Evolutionary conservation across 1,140 invertebrate species (phyloP).

Genomic region (Plutomurus gul): DNA sequence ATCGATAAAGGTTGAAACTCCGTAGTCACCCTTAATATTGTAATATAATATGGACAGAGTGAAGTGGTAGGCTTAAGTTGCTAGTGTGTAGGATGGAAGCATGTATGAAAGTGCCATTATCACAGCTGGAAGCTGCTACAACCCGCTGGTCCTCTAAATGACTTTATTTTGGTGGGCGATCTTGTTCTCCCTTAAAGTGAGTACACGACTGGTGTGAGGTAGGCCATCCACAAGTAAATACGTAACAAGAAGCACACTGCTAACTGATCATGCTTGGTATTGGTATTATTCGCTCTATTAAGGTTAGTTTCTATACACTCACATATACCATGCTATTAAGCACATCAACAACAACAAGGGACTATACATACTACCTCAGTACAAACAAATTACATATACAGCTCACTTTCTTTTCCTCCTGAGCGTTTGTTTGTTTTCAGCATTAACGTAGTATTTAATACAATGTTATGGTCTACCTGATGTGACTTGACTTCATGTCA

Average conservation of each 20-base stretch:
- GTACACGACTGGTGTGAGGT: no score
- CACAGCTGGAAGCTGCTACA: constrained; percentile 17
- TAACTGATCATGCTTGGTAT: no score
- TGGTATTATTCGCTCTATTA: no score
- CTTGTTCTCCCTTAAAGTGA: neutral
- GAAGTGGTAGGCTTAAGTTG: neutral
- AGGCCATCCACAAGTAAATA: no score
- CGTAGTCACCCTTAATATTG: neutral
- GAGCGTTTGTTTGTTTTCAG: neutral
- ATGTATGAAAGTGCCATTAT: constrained; percentile 13
- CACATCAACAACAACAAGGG: no score
- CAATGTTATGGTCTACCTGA: neutral
- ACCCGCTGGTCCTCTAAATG: constrained; percentile 29
- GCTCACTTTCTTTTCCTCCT: constrained; percentile 2
- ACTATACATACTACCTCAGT: no score
- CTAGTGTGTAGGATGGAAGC: neutral
- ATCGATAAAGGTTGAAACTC: no score
- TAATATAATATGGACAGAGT: neutral
- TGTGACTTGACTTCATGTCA: neutral
- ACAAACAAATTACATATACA: no score
- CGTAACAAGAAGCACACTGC: no score
- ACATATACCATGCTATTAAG: no score
- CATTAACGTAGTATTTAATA: neutral
- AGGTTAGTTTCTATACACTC: no score
- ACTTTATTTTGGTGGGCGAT: constrained; percentile 28